Conservation (phyloP, 2,888 invertebrate species). For the Baronia brevicornis region DNA sequence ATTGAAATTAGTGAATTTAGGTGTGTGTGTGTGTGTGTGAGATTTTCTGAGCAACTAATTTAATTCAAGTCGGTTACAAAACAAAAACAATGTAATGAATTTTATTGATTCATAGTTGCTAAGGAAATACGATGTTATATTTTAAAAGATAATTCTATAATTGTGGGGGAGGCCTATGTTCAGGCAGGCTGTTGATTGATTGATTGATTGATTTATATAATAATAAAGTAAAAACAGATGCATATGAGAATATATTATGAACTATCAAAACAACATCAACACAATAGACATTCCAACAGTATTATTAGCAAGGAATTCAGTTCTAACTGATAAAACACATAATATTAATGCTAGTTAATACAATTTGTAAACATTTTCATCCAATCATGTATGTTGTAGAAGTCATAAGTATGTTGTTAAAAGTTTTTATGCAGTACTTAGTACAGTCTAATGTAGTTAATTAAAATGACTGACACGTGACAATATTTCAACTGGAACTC, state of each 20-base stretch:
- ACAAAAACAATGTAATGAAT: conserved; percentile 38
- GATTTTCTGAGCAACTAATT: conserved; percentile 7
- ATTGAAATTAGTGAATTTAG: too few species aligned
- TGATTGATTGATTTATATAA: too few species aligned
- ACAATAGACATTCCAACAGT: conserved; percentile 46
- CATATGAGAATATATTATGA: too few species aligned
- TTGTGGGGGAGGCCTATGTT: too few species aligned
- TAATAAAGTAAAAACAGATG: too few species aligned
- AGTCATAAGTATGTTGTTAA: conserved; percentile 29
- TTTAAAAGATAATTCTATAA: conserved; percentile 27
- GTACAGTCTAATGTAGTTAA: conserved; percentile 43
- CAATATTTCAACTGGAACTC: conserved; percentile 65
- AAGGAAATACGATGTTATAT: conserved; percentile 23
- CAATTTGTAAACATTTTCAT: background rate
- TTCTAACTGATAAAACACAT: conserved; percentile 5
- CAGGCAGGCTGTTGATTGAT: too few species aligned
- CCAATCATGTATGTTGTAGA: conserved; percentile 9
- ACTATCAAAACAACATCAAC: too few species aligned
- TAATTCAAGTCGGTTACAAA: conserved; percentile 29
- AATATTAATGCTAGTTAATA: too few species aligned
- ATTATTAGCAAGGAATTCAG: conserved; percentile 13
- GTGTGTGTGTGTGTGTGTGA: too few species aligned
- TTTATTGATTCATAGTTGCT: conserved; percentile 25
- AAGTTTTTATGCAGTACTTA: conserved; percentile 43
- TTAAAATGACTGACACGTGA: conserved; percentile 62